Percentiles rank a stretch among this genome's conserved stretches.
Conservation (phyloP, 2,797 vertebrate genomes). For the Coregonus suidteri region DNA sequence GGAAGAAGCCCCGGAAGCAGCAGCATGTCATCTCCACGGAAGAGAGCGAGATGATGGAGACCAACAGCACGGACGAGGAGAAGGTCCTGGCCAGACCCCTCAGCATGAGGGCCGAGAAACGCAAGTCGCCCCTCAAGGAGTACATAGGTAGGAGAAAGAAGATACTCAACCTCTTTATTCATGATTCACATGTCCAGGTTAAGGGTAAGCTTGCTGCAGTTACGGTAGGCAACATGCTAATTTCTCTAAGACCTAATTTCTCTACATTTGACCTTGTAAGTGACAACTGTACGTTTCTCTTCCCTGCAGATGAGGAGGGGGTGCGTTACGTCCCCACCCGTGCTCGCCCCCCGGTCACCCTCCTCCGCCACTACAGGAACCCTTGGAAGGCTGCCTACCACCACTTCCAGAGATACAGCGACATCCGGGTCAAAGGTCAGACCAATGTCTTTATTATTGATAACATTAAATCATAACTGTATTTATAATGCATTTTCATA, state of each 20-base stretch:
- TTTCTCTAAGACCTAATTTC: too few relatives aligned
- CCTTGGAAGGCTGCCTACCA: slow-evolving; percentile 99
- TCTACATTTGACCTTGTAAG: background rate
- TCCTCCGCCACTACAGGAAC: slow-evolving; percentile 94
- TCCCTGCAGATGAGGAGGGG: slow-evolving; percentile 89
- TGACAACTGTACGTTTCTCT: background rate
- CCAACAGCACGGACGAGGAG: slow-evolving; percentile 97
- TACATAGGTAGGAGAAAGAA: slow-evolving; percentile 45
- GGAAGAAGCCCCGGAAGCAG: slow-evolving; percentile 98
- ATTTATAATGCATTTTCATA: background rate
- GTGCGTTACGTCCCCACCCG: slow-evolving; percentile 94
- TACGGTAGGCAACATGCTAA: background rate
- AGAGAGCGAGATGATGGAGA: slow-evolving; percentile 98
- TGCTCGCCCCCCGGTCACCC: slow-evolving; percentile 89
- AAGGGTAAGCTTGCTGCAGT: background rate
- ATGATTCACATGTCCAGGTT: background rate
- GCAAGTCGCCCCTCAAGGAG: slow-evolving; percentile 94
- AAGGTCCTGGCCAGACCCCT: slow-evolving; percentile 84
- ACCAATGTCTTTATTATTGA: background rate
- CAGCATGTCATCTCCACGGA: slow-evolving; percentile 98
- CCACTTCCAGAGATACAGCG: slow-evolving; percentile 97
- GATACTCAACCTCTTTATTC: too few relatives aligned
- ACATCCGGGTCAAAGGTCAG: slow-evolving; percentile 96
- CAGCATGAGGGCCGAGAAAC: slow-evolving; percentile 86
- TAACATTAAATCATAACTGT: background rate